Conservation (phyloP, 2,113 vertebrate species). For the Trogon surrucura region DNA sequence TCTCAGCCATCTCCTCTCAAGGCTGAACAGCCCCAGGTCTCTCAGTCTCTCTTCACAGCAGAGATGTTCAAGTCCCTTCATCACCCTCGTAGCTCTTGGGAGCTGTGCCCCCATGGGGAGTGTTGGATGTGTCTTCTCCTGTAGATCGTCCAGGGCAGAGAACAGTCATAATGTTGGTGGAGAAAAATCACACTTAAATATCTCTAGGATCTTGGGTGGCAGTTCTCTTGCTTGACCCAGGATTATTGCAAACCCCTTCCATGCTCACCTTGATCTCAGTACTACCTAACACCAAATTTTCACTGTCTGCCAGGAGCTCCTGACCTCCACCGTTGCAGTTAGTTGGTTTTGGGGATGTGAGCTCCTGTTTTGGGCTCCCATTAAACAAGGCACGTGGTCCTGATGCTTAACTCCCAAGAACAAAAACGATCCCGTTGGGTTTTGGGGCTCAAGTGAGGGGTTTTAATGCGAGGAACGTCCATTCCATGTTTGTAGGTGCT, state of each 20-base stretch:
- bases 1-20: too few relatives aligned
- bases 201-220: background rate
- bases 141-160: background rate
- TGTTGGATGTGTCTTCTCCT: background rate
- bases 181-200: background rate
- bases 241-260: background rate
- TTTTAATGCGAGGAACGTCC: rapidly evolving
- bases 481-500: background rate
- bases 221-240: background rate
- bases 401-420: background rate
- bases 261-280: rapidly evolving
- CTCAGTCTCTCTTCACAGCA: too few relatives aligned
- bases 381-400: too few relatives aligned
- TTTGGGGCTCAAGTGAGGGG: background rate
- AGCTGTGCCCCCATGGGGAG: background rate
- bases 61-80: too few relatives aligned
- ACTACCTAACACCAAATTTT: background rate
- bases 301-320: rapidly evolving
- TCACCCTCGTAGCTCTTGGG: background rate
- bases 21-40: too few relatives aligned
- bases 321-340: background rate
- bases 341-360: background rate
- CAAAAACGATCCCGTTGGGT: background rate
- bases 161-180: background rate
- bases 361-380: background rate